These are phyloP conservation scores for Gavialis gangeticus DNA, from an alignment of 2,113 vertebrate genomes.

Conservation along the genomic window DNA sequence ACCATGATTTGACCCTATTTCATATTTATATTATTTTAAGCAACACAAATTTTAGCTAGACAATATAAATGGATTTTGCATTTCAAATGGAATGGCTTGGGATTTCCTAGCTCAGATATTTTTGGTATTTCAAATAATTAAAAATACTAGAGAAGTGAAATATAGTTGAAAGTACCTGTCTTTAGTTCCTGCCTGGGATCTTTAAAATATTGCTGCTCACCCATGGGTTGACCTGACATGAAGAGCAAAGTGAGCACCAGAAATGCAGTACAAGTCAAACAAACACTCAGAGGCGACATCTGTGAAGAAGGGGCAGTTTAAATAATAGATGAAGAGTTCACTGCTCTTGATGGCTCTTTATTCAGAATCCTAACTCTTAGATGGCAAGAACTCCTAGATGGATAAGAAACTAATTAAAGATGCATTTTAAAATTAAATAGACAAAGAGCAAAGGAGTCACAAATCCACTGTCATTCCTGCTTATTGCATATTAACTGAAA, in stretches of 20 bases:
- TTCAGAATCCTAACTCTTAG: slow-evolving; percentile 21
- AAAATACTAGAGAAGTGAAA: neutral
- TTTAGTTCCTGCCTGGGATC: neutral
- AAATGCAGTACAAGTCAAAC: slow-evolving; percentile 6
- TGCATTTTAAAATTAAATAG: slow-evolving; percentile 36
- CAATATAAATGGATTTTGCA: neutral
- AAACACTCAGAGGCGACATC: neutral
- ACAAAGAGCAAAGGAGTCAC: slow-evolving; percentile 33
- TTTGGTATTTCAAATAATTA: neutral
- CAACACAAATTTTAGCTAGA: neutral
- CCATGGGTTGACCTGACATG: neutral
- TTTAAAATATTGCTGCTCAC: neutral
- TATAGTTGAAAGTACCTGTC: neutral
- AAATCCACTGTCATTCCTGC: neutral
- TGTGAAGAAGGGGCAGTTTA: neutral
- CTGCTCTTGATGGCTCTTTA: slow-evolving; percentile 18
- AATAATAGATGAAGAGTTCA: slow-evolving; percentile 19
- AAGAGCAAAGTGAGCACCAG: neutral
- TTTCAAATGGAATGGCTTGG: neutral
- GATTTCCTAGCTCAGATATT: neutral
- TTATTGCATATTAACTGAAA: slow-evolving; percentile 21
- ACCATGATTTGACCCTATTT: neutral
- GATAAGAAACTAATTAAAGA: slow-evolving; percentile 13
- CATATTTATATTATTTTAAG: neutral
- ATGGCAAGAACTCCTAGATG: neutral